Evolutionary conservation across 2,113 vertebrate species (phyloP), one percentile per base, ranked within the genome.

Genomic region (Numida meleagris): DNA sequence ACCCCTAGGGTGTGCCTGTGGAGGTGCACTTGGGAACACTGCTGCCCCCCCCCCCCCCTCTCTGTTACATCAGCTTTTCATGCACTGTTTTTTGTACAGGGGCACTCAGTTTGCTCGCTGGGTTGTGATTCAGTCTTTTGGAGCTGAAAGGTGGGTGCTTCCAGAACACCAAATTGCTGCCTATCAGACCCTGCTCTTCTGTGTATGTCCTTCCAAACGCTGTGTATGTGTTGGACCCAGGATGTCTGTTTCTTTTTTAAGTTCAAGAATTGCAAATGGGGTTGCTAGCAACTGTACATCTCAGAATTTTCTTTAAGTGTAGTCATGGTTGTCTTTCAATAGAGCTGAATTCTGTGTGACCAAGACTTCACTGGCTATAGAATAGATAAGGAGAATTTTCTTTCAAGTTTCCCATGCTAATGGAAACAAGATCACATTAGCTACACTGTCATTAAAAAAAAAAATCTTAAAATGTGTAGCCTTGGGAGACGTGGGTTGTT

Each of bases 391-490:
- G 57, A 82, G 38, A 74, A 25, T 74, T 79, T 90, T 76, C 46
- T 73, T 79, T 88, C 8, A 78, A 58, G 48, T 67, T 57, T 78
- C 81, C 19, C 33, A 0, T 3, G 3, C 45, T 79, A 40, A 70
- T 73, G 45, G 65, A 65, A 90, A 65, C 13, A 21, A 8, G 46
- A 74, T 73, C 70, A 66, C 0, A 2, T 79, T 82, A 94, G 77
- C 51, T 72, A 12, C 61, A 36, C 58, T 82, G 40, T 75, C 65
- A 68, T 79, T 75, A n/a, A 83, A 89, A 92, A 83, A 89, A 92
- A 81, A 43, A 21, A 68, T 16, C 23, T 29, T 61, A 33, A 34
- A 48, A 78, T 13, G 31, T 31, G 25, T 93, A 88, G 91, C 80
- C 57, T 53, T 48, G 63, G 86, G 93, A 96, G 80, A 25, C 10